A percentile compares a stretch with the other conserved stretches of the same genome.
These are phyloP conservation scores for Fabriciana adippe DNA, from an alignment of 2,888 invertebrate species.

Conservation along the genomic window DNA sequence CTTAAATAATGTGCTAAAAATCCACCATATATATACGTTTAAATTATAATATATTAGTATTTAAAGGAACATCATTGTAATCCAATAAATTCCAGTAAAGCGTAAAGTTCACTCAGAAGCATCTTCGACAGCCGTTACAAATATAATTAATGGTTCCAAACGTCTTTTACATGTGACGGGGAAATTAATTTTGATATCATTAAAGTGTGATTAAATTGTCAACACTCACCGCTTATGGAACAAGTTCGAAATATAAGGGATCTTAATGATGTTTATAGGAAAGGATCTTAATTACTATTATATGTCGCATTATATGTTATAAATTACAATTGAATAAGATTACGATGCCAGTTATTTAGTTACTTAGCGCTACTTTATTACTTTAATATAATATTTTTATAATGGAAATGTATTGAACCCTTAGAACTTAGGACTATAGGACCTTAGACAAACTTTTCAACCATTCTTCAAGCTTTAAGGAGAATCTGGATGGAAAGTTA, in stretches of 20 bases:
- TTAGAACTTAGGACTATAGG: too few species aligned
- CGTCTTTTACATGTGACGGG: constrained; percentile 43
- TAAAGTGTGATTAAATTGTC: constrained; percentile 34
- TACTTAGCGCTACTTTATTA: too few species aligned
- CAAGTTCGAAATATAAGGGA: constrained; percentile 12
- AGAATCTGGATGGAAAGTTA: too few species aligned
- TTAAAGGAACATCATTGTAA: constrained; percentile 23
- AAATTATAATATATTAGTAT: background rate
- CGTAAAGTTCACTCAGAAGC: constrained; percentile 59
- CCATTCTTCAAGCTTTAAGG: too few species aligned
- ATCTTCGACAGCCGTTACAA: constrained; percentile 72
- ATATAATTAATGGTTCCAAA: constrained; percentile 67
- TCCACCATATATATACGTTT: too few species aligned
- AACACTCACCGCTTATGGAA: constrained; percentile 22
- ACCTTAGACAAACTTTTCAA: too few species aligned
- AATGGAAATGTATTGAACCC: too few species aligned
- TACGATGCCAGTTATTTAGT: too few species aligned
- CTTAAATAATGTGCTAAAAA: too few species aligned
- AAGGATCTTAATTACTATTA: background rate
- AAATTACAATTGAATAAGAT: background rate
- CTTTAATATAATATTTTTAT: too few species aligned
- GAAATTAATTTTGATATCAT: constrained; percentile 40
- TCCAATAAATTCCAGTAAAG: constrained; percentile 38
- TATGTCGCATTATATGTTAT: background rate
- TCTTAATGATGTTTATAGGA: constrained; percentile 9